Evolutionary conservation across 2,888 invertebrate species (phyloP).

Genomic region (Copidosoma aretas): DNA sequence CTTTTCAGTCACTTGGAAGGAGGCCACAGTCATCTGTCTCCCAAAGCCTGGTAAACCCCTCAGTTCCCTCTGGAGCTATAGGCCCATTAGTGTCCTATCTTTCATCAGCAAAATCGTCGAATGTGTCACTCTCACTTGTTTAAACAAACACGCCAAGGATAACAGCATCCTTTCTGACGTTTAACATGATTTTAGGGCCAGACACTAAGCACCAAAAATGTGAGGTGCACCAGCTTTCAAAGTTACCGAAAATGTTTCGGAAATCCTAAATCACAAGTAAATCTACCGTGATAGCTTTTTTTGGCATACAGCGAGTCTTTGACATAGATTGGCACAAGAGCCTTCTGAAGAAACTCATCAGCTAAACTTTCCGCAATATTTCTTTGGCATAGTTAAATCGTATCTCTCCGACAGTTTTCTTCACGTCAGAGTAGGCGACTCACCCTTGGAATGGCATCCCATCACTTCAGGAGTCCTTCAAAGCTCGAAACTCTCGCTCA

Average conservation of each 20-base stretch:
- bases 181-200: background rate
- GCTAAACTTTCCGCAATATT: background rate
- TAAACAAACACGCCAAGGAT: too few species aligned
- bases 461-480: slow-evolving; percentile 13
- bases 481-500: background rate
- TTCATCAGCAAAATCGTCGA: too few species aligned
- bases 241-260: slow-evolving; percentile 7
- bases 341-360: slow-evolving; percentile 11
- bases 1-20: too few species aligned
- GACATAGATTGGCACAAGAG: slow-evolving; percentile 25
- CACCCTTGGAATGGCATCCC: background rate
- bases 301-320: slow-evolving; percentile 17
- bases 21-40: too few species aligned
- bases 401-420: background rate
- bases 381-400: background rate
- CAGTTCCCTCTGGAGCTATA: too few species aligned
- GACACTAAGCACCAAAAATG: background rate
- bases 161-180: too few species aligned
- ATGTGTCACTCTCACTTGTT: too few species aligned
- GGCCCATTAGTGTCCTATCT: too few species aligned
- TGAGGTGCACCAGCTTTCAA: slow-evolving; percentile 11
- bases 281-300: slow-evolving; percentile 1
- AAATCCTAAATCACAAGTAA: slow-evolving; percentile 5
- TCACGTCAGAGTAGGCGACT: slow-evolving; percentile 2
- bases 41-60: too few species aligned